A percentile compares a stretch with the other conserved stretches of the same genome.
Conservation (phyloP, 1,140 invertebrate genomes). For the Homarus americanus region DNA sequence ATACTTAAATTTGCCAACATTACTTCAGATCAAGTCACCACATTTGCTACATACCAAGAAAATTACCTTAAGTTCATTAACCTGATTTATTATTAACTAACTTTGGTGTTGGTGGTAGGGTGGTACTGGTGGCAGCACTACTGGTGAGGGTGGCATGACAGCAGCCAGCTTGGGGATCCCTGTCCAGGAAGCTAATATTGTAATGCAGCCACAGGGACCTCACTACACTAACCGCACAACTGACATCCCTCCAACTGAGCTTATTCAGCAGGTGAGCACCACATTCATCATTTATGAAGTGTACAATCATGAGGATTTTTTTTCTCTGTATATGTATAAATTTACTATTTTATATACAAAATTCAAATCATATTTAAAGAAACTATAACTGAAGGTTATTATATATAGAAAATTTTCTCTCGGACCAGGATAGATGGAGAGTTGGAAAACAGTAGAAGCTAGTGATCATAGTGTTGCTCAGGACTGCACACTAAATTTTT, state of each 20-base stretch:
- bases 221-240: slow-evolving; percentile 62
- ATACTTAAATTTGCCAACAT: background rate
- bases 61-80: background rate
- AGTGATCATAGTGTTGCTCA: too few relatives aligned
- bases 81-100: background rate
- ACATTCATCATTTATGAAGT: background rate
- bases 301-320: too few relatives aligned
- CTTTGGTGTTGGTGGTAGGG: slow-evolving; percentile 16
- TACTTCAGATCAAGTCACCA: background rate
- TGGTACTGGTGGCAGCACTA: slow-evolving; percentile 36
- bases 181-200: slow-evolving; percentile 49
- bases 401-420: too few relatives aligned
- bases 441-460: too few relatives aligned
- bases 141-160: slow-evolving; percentile 14
- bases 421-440: too few relatives aligned
- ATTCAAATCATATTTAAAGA: too few relatives aligned
- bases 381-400: too few relatives aligned
- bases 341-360: too few relatives aligned
- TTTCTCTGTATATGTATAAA: too few relatives aligned
- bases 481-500: too few relatives aligned
- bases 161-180: slow-evolving; percentile 43
- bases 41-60: background rate
- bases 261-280: slow-evolving; percentile 54
- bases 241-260: slow-evolving; percentile 54
- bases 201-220: slow-evolving; percentile 42